Conservation (phyloP, 2,888 invertebrate species). For the Copidosoma aretas region DNA sequence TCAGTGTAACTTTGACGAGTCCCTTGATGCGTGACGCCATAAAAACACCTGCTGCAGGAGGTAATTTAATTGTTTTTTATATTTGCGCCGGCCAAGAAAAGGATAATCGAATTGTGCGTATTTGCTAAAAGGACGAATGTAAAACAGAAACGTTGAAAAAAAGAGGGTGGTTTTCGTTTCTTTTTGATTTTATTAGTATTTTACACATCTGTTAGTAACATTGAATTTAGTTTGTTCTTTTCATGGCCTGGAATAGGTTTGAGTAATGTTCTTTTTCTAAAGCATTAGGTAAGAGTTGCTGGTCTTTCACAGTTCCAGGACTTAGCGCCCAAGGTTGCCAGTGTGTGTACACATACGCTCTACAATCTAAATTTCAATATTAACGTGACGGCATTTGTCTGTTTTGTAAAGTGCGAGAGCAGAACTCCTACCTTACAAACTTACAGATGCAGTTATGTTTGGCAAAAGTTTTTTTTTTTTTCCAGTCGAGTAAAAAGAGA, state of each 20-base stretch:
- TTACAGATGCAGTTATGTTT: slow-evolving; percentile 36
- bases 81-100: slow-evolving; percentile 59
- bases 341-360: slow-evolving; percentile 36
- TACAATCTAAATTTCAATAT: slow-evolving; percentile 38
- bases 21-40: slow-evolving; percentile 85
- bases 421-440: slow-evolving; percentile 32
- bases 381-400: slow-evolving; percentile 56
- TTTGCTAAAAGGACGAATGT: slow-evolving; percentile 1
- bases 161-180: slow-evolving; percentile 28
- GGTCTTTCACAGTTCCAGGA: slow-evolving; percentile 36
- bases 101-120: slow-evolving; percentile 51
- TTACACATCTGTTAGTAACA: slow-evolving; percentile 22
- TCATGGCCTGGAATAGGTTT: slow-evolving; percentile 58
- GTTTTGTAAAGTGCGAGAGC: slow-evolving; percentile 50
- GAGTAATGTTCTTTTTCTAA: slow-evolving; percentile 44
- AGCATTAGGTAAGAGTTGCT: slow-evolving; percentile 51
- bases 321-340: slow-evolving; percentile 21
- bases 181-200: slow-evolving; percentile 24
- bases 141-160: slow-evolving; percentile 21
- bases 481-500: slow-evolving; percentile 16
- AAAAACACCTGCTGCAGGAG: slow-evolving; percentile 54
- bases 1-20: slow-evolving; percentile 90
- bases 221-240: slow-evolving; percentile 59
- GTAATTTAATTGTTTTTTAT: slow-evolving; percentile 53
- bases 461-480: slow-evolving; percentile 25